Conservation (phyloP, 2,113 vertebrate species). For the Antennarius striatus region DNA sequence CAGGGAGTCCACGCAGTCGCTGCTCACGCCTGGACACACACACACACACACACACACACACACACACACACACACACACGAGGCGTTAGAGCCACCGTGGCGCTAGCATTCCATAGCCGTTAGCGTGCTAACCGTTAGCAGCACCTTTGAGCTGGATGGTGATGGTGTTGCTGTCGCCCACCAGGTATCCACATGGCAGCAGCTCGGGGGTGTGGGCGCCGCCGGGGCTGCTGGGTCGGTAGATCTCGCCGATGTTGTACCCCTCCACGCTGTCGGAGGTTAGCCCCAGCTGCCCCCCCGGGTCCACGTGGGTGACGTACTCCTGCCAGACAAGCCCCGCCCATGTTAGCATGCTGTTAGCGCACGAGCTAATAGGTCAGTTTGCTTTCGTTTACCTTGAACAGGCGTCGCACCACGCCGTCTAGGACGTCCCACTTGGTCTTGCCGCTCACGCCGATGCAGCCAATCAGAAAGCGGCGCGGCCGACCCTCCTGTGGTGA, state of each 20-base stretch:
- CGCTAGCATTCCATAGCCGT: no score
- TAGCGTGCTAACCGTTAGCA: no score
- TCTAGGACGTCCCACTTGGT: constrained; percentile 99
- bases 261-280: constrained; percentile 92
- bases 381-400: constrained; percentile 84
- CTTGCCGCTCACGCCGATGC: constrained; percentile 97
- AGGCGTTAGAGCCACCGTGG: no score
- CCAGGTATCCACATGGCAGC: constrained; percentile 95
- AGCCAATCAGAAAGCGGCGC: constrained; percentile 91
- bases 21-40: constrained; percentile 79
- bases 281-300: constrained; percentile 89
- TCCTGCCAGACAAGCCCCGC: constrained; percentile 77
- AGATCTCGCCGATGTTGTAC: constrained; percentile 93
- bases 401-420: constrained; percentile 91
- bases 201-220: constrained; percentile 87
- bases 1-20: constrained; percentile 88
- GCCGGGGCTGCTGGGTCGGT: constrained; percentile 78
- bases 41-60: not conserved
- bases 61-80: no score
- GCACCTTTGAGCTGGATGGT: constrained; percentile 90
- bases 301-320: constrained; percentile 95
- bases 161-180: constrained; percentile 95
- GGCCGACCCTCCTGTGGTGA: constrained; percentile 82
- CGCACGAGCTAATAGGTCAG: not conserved
- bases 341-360: no score